Evolutionary conservation across 92 coral and sea anemone species (phyloP), one percentile per base, ranked within the genome.

Genomic region (Actinostola sp.): DNA sequence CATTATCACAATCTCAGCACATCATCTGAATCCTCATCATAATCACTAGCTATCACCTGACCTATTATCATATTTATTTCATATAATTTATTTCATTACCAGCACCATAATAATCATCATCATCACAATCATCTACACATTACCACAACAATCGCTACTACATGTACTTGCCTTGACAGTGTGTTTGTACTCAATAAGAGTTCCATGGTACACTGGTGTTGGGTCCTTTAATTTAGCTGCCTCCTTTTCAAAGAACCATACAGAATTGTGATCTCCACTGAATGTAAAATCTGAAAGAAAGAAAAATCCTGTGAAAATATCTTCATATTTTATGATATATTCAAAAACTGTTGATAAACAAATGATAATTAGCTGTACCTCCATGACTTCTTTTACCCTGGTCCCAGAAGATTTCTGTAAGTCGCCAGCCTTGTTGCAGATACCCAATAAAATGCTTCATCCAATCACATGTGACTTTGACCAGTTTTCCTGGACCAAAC

Each of bases 181-280:
- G 64, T 94, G 97, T 66, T 82, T 83, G 75, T 88, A 94, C 51
- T 91, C 97, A 9, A 94, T 83, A 20, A 94, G 85, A 17, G 82
- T 77, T n/a, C 98, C 98, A 49, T 91, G 90, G 52, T 92, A 91
- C 13, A 85, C 88, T 16, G 98, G 94, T n/a, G 81, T 82, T 17
- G 83, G 77, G 70, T 88, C 91, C 25, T 77, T 83, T 52, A 91
- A 23, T 56, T 48, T 72, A 12, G 77, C 50, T 43, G 71, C 30
- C 55, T 94, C 98, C 63, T 88, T 94, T 73, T 94, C 98, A 86
- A 91, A 94, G 78, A 94, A 94, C 98, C 98, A 94, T 55, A 94
- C 89, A 16, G 98, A 91, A 73, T 94, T 94, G 80, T 94, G 97
- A 51, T 94, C 98, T 32, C 98, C 98, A 85, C 94, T 82, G 28